These are phyloP conservation scores for Machimus rusticus DNA, from an alignment of 2,888 invertebrate species.

Conservation along the genomic window DNA sequence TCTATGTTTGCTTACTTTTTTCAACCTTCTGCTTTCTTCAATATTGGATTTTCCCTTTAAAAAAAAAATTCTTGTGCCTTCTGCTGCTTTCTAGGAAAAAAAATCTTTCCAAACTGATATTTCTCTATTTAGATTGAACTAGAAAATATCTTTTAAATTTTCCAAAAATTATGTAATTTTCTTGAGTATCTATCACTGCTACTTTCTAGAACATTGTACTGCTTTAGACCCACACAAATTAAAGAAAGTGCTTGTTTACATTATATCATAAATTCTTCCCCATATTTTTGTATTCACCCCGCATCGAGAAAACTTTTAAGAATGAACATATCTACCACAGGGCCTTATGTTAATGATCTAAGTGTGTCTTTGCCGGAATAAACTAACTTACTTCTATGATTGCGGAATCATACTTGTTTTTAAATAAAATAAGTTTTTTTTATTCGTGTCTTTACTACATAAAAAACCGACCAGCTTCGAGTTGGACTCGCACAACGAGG, in stretches of 20 bases:
- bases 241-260: not conserved
- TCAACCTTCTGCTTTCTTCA: not conserved
- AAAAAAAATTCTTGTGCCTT: not conserved
- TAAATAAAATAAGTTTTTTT: too few relatives aligned
- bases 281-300: not conserved
- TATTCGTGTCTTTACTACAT: too few relatives aligned
- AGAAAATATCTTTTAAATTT: not conserved
- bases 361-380: too few relatives aligned
- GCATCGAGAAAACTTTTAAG: not conserved
- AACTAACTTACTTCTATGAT: too few relatives aligned
- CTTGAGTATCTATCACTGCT: not conserved
- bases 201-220: not conserved
- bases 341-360: too few relatives aligned
- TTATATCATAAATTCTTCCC: not conserved
- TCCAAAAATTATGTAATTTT: not conserved
- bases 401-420: too few relatives aligned
- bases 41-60: not conserved
- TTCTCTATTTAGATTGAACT: not conserved
- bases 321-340: not conserved
- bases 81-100: not conserved
- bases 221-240: not conserved
- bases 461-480: too few relatives aligned
- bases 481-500: too few relatives aligned
- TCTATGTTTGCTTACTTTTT: not conserved
- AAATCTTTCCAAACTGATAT: not conserved